These are phyloP conservation scores for Drosophila fulvimacula DNA, from an alignment of 2,888 invertebrate species.

Conservation along the genomic window DNA sequence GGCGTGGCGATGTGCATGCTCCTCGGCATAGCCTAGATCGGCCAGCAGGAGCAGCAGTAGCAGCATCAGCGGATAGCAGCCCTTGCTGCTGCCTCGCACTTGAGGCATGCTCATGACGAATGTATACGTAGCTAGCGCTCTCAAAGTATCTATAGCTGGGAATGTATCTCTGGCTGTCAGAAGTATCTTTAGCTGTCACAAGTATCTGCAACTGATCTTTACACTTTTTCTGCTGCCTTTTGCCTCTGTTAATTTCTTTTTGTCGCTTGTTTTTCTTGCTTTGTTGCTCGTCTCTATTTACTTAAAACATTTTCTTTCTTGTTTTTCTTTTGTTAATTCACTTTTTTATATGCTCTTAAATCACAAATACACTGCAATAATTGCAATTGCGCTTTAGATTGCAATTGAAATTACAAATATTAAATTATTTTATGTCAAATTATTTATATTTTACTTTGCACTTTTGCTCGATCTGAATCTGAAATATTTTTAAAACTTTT, in stretches of 20 bases:
- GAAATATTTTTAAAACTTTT: background rate
- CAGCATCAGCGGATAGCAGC: conserved; percentile 28
- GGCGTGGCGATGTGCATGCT: conserved; percentile 44
- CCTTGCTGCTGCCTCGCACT: conserved; percentile 18
- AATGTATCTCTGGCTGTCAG: conserved; percentile 12
- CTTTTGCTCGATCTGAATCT: background rate
- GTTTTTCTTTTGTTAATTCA: conserved; percentile 47
- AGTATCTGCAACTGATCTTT: background rate
- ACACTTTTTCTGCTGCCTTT: background rate
- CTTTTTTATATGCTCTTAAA: conserved; percentile 43
- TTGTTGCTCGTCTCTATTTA: conserved; percentile 34
- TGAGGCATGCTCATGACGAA: conserved; percentile 25
- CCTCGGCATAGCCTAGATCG: conserved; percentile 34
- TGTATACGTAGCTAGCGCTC: background rate
- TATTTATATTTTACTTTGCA: background rate
- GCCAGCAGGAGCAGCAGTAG: conserved; percentile 47
- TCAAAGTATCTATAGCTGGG: conserved; percentile 1
- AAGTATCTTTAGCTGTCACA: background rate
- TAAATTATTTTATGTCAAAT: background rate
- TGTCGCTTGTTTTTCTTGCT: conserved; percentile 15
- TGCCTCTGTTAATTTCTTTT: conserved; percentile 1
- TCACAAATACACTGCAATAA: conserved; percentile 32
- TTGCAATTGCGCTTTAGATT: conserved; percentile 33
- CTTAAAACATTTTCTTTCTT: conserved; percentile 47
- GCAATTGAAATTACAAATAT: conserved; percentile 6